These are phyloP conservation scores for Oryzaephilus surinamensis DNA, from an alignment of 1,140 invertebrate genomes.

Conservation along the genomic window DNA sequence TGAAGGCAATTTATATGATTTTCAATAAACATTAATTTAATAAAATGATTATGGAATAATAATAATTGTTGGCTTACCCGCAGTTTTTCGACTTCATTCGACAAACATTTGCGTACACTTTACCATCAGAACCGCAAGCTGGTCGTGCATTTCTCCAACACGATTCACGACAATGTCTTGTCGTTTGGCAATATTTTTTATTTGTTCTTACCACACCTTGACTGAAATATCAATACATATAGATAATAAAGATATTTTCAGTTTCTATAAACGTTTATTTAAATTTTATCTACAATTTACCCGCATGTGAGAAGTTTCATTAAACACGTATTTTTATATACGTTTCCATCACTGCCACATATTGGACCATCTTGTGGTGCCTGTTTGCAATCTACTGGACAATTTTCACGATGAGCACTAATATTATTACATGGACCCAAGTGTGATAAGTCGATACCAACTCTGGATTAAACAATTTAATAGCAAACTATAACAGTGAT, in stretches of 20 bases:
- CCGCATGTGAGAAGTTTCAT: slow-evolving; percentile 85
- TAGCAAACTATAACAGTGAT: too few species aligned
- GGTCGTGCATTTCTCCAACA: slow-evolving; percentile 82
- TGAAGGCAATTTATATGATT: slow-evolving; percentile 5
- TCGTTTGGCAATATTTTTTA: slow-evolving; percentile 82
- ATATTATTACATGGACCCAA: slow-evolving; percentile 80
- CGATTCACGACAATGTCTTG: slow-evolving; percentile 79
- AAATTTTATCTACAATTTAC: slow-evolving; percentile 41
- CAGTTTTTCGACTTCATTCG: slow-evolving; percentile 88
- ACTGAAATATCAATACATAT: slow-evolving; percentile 33
- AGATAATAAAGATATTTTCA: background rate
- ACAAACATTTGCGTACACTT: slow-evolving; percentile 83
- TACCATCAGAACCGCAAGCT: slow-evolving; percentile 85
- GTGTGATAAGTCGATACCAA: slow-evolving; percentile 57
- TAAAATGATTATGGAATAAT: background rate
- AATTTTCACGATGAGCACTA: slow-evolving; percentile 76
- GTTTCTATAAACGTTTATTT: too few species aligned
- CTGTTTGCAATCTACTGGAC: slow-evolving; percentile 73
- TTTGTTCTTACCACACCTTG: slow-evolving; percentile 71
- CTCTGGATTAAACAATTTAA: slow-evolving; percentile 36
- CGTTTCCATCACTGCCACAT: slow-evolving; percentile 85
- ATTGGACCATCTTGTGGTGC: slow-evolving; percentile 77
- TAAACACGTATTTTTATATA: slow-evolving; percentile 87
- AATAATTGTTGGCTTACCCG: slow-evolving; percentile 47
- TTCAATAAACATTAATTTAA: background rate